phyloP scores from a whole-genome alignment of 2,888 invertebrate species.

The Ennomos fuscantarius region DNA sequence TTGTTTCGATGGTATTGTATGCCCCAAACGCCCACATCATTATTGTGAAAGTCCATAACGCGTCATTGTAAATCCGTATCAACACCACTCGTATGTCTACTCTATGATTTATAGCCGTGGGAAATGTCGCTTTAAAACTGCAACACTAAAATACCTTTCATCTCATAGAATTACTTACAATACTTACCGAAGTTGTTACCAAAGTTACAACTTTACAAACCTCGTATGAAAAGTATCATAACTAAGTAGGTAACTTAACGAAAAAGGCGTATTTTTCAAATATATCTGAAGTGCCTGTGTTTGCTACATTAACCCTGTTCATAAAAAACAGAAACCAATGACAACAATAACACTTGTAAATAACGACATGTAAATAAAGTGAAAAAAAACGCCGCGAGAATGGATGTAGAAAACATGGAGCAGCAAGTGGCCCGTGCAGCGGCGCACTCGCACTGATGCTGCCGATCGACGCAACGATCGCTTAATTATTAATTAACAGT shows the following conservation, averaged over 20 bases:
- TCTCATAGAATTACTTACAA: slow-evolving; percentile 2
- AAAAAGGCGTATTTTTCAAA: too few species aligned
- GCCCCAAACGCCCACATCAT: slow-evolving; percentile 82
- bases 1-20: slow-evolving; percentile 70
- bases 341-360: not conserved
- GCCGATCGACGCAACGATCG: slow-evolving; percentile 62
- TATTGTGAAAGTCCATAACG: slow-evolving; percentile 76
- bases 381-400: slow-evolving; percentile 7
- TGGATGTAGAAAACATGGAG: slow-evolving; percentile 6
- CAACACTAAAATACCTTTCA: slow-evolving; percentile 3
- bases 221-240: not conserved
- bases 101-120: slow-evolving; percentile 82
- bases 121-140: slow-evolving; percentile 49
- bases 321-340: slow-evolving; percentile 3
- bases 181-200: too few species aligned
- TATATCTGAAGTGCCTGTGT: too few species aligned
- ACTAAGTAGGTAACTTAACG: too few species aligned
- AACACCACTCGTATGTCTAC: slow-evolving; percentile 74
- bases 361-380: slow-evolving; percentile 8
- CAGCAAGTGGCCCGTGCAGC: slow-evolving; percentile 39
- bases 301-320: too few species aligned
- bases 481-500: slow-evolving; percentile 83
- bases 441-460: slow-evolving; percentile 64
- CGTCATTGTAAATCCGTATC: slow-evolving; percentile 80
- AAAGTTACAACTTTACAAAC: slow-evolving; percentile 1